Evolutionary conservation across 1,140 invertebrate genomes (phyloP).

Genomic region (Rhyzopertha dominica): DNA sequence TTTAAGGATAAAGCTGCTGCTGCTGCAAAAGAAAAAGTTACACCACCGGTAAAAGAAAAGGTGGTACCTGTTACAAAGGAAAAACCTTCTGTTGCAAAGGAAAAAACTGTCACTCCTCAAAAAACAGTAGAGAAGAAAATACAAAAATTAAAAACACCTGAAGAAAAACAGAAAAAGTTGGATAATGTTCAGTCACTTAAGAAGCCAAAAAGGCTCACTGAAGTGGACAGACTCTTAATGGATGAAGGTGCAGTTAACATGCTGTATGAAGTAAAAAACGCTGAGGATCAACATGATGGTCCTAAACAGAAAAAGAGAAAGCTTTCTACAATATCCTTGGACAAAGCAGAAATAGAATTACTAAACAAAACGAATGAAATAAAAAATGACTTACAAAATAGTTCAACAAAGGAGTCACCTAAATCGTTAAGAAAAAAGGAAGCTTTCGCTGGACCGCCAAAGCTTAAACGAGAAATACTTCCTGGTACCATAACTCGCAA

Average conservation of each 20-base stretch:
- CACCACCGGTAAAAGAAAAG: background rate
- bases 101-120: too few species aligned
- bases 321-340: slow-evolving; percentile 47
- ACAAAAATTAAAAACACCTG: too few species aligned
- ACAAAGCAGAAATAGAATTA: slow-evolving; percentile 49
- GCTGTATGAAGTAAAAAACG: slow-evolving; percentile 68
- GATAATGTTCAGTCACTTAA: slow-evolving; percentile 13
- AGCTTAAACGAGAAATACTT: slow-evolving; percentile 44
- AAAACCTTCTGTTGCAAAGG: too few species aligned
- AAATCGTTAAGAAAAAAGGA: slow-evolving; percentile 42
- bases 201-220: slow-evolving; percentile 53
- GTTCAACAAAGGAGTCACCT: slow-evolving; percentile 34
- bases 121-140: too few species aligned
- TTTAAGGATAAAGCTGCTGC: slow-evolving; percentile 14
- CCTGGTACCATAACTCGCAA: slow-evolving; percentile 53
- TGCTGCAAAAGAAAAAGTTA: slow-evolving; percentile 1
- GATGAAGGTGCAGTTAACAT: slow-evolving; percentile 83
- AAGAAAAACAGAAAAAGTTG: too few species aligned
- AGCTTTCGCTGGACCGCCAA: slow-evolving; percentile 13
- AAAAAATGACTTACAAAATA: slow-evolving; percentile 37
- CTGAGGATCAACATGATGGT: slow-evolving; percentile 35
- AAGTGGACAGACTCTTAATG: slow-evolving; percentile 71
- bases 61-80: slow-evolving; percentile 2
- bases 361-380: slow-evolving; percentile 50
- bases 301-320: slow-evolving; percentile 30